Conservation (phyloP, 37 sponge, comb jelly and placozoan genomes). For the Eunapius fragilis region DNA sequence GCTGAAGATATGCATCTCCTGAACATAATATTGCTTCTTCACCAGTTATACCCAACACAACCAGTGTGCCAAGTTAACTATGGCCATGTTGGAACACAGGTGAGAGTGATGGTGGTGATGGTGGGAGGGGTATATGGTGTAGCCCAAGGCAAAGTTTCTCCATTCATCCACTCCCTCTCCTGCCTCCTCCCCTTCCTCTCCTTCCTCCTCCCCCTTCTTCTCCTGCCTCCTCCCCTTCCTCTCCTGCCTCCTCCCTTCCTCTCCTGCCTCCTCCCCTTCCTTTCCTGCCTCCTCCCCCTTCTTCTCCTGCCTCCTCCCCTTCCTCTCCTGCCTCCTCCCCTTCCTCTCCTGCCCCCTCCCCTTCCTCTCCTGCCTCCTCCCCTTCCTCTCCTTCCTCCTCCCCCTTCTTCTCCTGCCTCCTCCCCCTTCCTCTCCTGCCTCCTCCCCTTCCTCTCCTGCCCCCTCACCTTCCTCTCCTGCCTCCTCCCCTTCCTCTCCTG, state of each 20-base stretch:
- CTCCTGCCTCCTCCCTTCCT: not conserved
- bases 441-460: not conserved
- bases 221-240: not conserved
- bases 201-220: not conserved
- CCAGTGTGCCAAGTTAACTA: not conserved
- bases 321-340: not conserved
- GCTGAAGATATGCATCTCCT: not conserved
- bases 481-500: too few species aligned
- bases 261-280: not conserved
- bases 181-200: not conserved
- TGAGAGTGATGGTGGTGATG: too few species aligned
- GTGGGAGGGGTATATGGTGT: not conserved
- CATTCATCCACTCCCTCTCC: not conserved
- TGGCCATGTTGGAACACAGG: not conserved
- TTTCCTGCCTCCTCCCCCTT: not conserved
- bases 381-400: not conserved
- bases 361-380: not conserved
- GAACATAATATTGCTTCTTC: too few species aligned
- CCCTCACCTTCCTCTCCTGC: too few species aligned
- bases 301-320: not conserved
- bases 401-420: not conserved
- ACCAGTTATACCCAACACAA: not conserved
- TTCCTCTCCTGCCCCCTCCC: not conserved
- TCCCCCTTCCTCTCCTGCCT: too few species aligned
- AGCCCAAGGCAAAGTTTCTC: slow-evolving; percentile 14